phyloP scores from a whole-genome alignment of 2,113 vertebrate genomes.

The Engraulis encrasicolus region DNA sequence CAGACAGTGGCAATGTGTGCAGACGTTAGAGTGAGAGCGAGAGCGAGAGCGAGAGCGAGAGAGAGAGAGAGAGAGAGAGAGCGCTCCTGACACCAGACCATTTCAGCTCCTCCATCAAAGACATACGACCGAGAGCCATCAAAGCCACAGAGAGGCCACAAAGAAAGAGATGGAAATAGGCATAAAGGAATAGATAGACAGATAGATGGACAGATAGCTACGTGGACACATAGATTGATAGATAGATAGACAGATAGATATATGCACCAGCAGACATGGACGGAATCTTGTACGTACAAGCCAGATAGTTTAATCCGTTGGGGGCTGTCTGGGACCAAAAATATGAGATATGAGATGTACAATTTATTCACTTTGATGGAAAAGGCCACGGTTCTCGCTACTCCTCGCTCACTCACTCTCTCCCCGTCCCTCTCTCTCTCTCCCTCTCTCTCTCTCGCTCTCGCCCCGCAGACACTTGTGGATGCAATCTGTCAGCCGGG shows the following conservation, averaged over 20 bases:
- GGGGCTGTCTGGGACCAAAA: not conserved
- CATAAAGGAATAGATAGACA: not conserved
- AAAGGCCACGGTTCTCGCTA: not conserved
- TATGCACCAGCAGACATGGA: not conserved
- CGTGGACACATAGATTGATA: not conserved
- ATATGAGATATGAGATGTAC: not conserved
- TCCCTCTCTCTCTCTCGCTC: not conserved
- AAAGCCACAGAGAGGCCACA: not conserved
- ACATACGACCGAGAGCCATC: not conserved
- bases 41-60: too few species aligned
- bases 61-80: not conserved
- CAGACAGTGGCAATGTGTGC: too few species aligned
- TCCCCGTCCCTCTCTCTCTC: not conserved
- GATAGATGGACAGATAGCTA: not conserved
- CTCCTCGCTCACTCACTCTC: not conserved
- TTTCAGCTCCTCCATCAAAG: not conserved
- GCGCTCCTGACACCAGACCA: not conserved
- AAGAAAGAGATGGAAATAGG: not conserved
- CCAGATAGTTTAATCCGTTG: not conserved
- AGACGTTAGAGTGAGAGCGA: too few species aligned
- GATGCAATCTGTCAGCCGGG: slow-evolving; percentile 27
- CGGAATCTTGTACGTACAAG: not conserved
- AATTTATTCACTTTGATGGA: slow-evolving; percentile 14
- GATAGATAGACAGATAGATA: not conserved
- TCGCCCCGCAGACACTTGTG: slow-evolving; percentile 22